Evolutionary conservation across 2,888 invertebrate genomes (phyloP), one percentile per base, ranked within the genome.

Genomic region (Athalia circularis): DNA sequence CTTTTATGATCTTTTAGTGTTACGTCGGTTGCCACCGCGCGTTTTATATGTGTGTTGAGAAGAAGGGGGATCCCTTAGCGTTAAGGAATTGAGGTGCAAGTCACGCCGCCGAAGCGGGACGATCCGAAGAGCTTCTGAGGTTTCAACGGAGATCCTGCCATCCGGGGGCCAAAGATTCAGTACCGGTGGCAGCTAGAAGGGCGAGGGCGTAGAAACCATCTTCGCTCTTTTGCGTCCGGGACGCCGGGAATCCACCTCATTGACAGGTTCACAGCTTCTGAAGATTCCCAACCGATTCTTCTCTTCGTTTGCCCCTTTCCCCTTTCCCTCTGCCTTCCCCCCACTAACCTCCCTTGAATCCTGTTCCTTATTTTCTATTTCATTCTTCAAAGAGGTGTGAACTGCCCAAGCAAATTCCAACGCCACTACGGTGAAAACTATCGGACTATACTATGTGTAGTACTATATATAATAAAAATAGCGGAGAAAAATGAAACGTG

Each of bases 231-330:
- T 84, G 85, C 80, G 77, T 81, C 81, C 81, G 83, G 83, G 83
- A 82, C 72, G 80, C 82, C 80, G 75, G 84, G 84, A 85, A 86
- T 87, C 81, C 82, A 82, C 83, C 83, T 86, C 86, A 86, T 85
- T 86, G 87, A 87, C 87, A 87, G 86, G 81, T 83, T 85, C 83
- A 82, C 83, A 82, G 86, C 87, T 88, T 83, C 87, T 81, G 86
- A 85, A 83, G 85, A 84, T 85, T 81, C 83, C 81, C 78, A 43
- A 75, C 75, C 45, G 75, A 75, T 64, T 80, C 83, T 77, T 81
- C 43, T 79, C 79, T 77, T 29, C 29, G 29, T 29, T 29, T 2
- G 29, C 29, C 29, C 29, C 29, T 29, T 29, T 29, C 29, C 29
- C 29, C n/a, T n/a, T n/a, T n/a, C n/a, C 65, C 79, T 65, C 74